Base-by-base conservation (phyloP, 2,888 invertebrate genomes). In the Argyresthia goedartella region DNA sequence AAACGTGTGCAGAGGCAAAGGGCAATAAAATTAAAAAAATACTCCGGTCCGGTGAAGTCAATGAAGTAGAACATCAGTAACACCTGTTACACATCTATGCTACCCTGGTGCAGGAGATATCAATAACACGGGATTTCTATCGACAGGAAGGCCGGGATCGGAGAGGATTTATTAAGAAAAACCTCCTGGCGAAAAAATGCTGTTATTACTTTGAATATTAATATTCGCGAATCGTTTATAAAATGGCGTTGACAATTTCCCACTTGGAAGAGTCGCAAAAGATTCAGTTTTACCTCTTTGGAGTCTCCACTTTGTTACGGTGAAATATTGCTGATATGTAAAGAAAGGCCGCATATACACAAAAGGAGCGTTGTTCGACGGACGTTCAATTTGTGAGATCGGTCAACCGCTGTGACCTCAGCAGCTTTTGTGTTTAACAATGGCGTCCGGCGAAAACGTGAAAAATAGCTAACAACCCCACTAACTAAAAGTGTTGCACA, bases 321-420 rank as follows among this genome's bases (percentile, higher is more conserved):
- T 73, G 71, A 79, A 73, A 76, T 76, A 79, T 79, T 77, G 73
- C 67, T 65, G 64, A 66, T 69, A 67, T 71, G 67, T 75, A 71
- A 15, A 34, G 73, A 74, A 79, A 72, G 71, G 72, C 65, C 62
- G 57, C 81, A 82, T 76, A 60, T 71, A 61, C 61, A 66, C 69
- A 70, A 69, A 71, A 69, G 67, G 64, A 64, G 63, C 63, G 69
- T 67, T 76, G 75, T 76, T 70, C 75, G 67, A 67, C 69, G 72
- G 73, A 74, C 75, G 76, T 81, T 81, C 81, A 82, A 82, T 82
- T 82, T 81, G 77, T 73, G 67, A 76, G 76, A 77, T 74, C 80
- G 74, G 80, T 78, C 80, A 79, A 79, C 79, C 77, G 75, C 75
- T 72, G 62, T 67, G 80, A 76, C 60, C 66, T 65, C 65, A 55